phyloP scores from a whole-genome alignment of 2,797 vertebrate species.

The Rhabdomys pumilio region DNA sequence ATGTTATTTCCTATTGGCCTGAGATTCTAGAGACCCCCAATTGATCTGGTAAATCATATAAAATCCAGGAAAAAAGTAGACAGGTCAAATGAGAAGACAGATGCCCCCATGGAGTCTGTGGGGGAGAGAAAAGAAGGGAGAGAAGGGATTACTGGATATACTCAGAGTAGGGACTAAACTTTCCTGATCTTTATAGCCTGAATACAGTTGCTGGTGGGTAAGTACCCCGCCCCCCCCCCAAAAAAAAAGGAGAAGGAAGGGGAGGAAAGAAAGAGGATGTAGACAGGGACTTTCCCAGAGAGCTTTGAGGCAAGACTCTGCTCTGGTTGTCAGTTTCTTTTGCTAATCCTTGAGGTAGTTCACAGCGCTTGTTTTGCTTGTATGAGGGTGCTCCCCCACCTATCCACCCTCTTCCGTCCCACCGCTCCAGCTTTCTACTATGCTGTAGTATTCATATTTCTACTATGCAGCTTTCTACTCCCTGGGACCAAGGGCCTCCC shows the following conservation, averaged over 20 bases:
- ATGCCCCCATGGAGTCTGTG: neutral
- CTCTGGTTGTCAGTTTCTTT: neutral
- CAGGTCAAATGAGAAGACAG: neutral
- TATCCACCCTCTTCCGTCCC: no score
- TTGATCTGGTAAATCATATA: neutral
- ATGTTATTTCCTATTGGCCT: neutral
- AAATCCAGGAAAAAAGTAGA: slow-evolving; percentile 42
- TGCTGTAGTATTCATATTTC: no score
- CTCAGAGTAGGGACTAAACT: neutral
- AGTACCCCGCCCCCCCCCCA: neutral
- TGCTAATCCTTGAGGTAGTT: neutral
- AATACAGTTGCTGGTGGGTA: neutral
- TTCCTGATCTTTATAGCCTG: neutral
- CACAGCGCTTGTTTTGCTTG: neutral
- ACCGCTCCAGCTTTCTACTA: no score
- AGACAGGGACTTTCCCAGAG: neutral
- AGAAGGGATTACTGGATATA: neutral
- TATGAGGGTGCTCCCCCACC: no score
- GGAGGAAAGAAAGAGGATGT: neutral
- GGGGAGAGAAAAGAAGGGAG: neutral
- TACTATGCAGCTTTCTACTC: no score
- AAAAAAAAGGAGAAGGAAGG: neutral
- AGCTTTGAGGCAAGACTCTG: neutral
- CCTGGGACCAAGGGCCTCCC: no score
- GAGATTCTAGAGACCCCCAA: neutral